Conservation (phyloP, 2,797 vertebrate genomes). For the Hippocampus kuda region DNA sequence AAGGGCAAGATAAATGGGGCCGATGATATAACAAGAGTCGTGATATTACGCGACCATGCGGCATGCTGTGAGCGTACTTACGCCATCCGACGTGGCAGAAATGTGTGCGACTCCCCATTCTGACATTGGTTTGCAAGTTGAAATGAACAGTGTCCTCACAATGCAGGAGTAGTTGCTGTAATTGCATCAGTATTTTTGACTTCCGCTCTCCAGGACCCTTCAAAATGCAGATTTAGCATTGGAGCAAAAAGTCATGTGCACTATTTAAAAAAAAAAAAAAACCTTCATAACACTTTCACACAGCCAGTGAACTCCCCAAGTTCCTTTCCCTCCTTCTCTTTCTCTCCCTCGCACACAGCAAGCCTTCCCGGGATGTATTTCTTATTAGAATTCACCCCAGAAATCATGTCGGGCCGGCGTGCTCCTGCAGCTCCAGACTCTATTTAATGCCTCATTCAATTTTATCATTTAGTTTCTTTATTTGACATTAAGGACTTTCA, state of each 20-base stretch:
- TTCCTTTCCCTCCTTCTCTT: background rate
- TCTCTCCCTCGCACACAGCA: slow-evolving; percentile 35
- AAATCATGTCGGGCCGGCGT: slow-evolving; percentile 56
- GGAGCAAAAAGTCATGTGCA: background rate
- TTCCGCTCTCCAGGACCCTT: background rate
- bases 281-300: background rate
- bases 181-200: background rate
- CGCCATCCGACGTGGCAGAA: too few relatives aligned
- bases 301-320: background rate
- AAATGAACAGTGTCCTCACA: background rate
- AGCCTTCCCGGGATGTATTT: slow-evolving; percentile 56
- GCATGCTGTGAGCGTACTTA: too few relatives aligned
- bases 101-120: too few relatives aligned
- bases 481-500: slow-evolving; percentile 59
- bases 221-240: background rate
- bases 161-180: background rate
- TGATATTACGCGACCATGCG: too few relatives aligned
- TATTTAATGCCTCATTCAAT: slow-evolving; percentile 63
- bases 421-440: slow-evolving; percentile 56
- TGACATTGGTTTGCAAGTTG: too few relatives aligned
- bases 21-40: too few relatives aligned
- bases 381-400: slow-evolving; percentile 62
- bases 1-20: too few relatives aligned
- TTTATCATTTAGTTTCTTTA: slow-evolving; percentile 61
- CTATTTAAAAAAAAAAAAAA: background rate